These are phyloP conservation scores for Arizona elegans DNA, from an alignment of 2,113 vertebrate genomes.

Conservation along the genomic window DNA sequence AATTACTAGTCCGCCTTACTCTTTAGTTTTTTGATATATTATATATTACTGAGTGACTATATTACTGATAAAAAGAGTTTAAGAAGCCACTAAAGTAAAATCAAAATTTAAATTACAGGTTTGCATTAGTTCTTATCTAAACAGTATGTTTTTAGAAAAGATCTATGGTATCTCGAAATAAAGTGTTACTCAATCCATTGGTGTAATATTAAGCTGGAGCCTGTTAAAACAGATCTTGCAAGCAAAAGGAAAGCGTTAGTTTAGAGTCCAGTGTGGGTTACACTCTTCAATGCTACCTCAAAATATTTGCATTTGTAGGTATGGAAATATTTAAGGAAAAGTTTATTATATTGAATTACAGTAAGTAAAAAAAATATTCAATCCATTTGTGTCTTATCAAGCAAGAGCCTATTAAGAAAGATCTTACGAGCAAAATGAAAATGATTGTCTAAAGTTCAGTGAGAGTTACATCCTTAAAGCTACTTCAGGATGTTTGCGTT, in stretches of 20 bases:
- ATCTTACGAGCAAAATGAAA: neutral
- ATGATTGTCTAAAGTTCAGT: neutral
- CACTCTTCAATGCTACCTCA: neutral
- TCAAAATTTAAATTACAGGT: neutral
- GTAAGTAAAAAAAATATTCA: neutral
- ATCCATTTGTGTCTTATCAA: neutral
- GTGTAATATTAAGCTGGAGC: neutral
- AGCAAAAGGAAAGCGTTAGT: neutral
- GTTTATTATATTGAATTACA: neutral
- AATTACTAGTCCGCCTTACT: neutral
- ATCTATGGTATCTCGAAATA: neutral
- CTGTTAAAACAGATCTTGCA: neutral
- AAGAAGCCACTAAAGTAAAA: neutral
- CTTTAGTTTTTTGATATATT: neutral
- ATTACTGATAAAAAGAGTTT: neutral
- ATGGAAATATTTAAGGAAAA: neutral
- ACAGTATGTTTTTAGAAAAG: neutral
- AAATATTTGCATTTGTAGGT: neutral
- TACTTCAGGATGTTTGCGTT: neutral
- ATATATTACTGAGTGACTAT: neutral
- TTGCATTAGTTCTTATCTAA: neutral
- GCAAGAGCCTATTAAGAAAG: neutral
- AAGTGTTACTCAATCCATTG: neutral
- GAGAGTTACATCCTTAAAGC: neutral
- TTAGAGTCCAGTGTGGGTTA: neutral